Base-by-base conservation (phyloP, 1,140 invertebrate species). In the Xylocopa sonorina region DNA sequence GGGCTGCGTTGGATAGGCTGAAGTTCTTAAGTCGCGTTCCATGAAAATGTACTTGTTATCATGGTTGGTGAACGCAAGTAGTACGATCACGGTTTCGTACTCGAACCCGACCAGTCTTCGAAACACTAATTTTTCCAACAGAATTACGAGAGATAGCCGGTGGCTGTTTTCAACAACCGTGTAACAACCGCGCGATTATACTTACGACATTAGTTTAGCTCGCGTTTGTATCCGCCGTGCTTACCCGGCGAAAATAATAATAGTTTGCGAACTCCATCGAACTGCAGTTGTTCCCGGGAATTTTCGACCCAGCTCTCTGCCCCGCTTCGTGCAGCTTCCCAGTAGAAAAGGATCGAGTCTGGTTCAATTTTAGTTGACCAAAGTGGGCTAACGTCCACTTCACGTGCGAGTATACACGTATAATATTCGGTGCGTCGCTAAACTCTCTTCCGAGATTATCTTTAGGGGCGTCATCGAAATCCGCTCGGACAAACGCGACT, bases 241-340 rank as follows among this genome's bases (percentile, higher is more conserved):
- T 41, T 53, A 7, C 16, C 34, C n/a, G 6, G 4, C 1, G 58
- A 74, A 74, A 64, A 64, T 50, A 74, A 74, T 64, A 53, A 63
- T 43, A 74, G 58, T 43, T 74, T 24, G n/a, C 43, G 3, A 73
- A 58, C 53, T 63, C 43, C 46, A 74, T 64, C 5, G 48, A 64
- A 51, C 24, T 63, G 24, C 48, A 38, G 41, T 21, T 32, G 46
- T 74, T 63, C 48, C 51, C 57, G 57, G 14, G 14, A 50, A 74
- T 62, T 50, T 64, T 27, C 43, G 32, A 32, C 53, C 29, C 5
- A 29, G n/a, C n/a, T n/a, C 27, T 29, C 29, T 74, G 38, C 16
- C 16, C 12, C 32, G 29, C 51, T 12, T 51, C 4, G 34, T n/a
- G 41, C 46, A 29, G 18, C 43, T 41, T 64, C 18, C 24, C 16